Percentiles rank a stretch among this genome's conserved stretches.
Evolutionary conservation across 2,888 invertebrate species (phyloP).

Genomic region (Conchocele bisecta): DNA sequence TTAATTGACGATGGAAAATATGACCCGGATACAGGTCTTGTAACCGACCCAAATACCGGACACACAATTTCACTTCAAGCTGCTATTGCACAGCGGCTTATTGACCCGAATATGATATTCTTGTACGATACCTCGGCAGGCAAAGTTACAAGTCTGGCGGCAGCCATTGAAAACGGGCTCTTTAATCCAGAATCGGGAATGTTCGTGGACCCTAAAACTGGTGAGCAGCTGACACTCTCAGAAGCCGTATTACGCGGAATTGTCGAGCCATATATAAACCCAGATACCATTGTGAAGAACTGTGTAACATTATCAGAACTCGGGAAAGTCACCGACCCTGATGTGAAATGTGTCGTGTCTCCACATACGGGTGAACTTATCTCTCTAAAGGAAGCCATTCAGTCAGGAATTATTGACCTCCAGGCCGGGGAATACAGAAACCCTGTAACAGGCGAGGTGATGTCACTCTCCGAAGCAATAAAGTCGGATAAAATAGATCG

Average conservation of each 20-base stretch:
- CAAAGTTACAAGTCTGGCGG: slow-evolving; percentile 69
- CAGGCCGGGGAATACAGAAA: slow-evolving; percentile 69
- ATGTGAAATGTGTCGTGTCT: slow-evolving; percentile 86
- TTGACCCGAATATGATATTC: slow-evolving; percentile 76
- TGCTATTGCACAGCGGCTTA: slow-evolving; percentile 71
- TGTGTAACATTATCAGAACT: slow-evolving; percentile 72
- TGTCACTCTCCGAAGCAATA: slow-evolving; percentile 74
- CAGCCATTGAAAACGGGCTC: slow-evolving; percentile 73
- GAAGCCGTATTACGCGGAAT: slow-evolving; percentile 95
- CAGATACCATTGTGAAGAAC: slow-evolving; percentile 69
- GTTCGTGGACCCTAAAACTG: slow-evolving; percentile 86
- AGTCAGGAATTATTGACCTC: slow-evolving; percentile 71
- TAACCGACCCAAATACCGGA: slow-evolving; percentile 82
- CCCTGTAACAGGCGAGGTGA: slow-evolving; percentile 60
- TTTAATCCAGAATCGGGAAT: slow-evolving; percentile 74
- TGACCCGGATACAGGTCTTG: slow-evolving; percentile 83
- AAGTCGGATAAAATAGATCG: slow-evolving; percentile 71
- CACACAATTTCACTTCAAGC: slow-evolving; percentile 81
- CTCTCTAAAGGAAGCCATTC: slow-evolving; percentile 83
- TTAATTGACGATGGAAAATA: slow-evolving; percentile 81
- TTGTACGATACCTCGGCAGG: slow-evolving; percentile 71
- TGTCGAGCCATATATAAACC: slow-evolving; percentile 85
- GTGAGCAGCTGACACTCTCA: slow-evolving; percentile 93
- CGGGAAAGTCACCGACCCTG: slow-evolving; percentile 86
- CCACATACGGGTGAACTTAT: slow-evolving; percentile 90